phyloP scores from a whole-genome alignment of 1,140 invertebrate species.

The Drosophila tani region DNA sequence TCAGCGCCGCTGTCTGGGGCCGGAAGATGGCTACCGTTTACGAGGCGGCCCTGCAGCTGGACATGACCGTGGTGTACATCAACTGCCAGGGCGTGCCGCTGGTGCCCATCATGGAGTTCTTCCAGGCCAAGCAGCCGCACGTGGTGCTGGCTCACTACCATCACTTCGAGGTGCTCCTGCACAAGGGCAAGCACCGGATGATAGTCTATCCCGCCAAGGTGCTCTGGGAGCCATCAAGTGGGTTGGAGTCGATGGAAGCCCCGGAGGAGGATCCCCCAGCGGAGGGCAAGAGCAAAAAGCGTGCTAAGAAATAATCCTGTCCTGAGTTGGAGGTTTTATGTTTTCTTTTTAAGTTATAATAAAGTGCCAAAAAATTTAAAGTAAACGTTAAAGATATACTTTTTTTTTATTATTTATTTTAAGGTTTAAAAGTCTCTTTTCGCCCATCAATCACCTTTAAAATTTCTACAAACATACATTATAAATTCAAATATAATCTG shows the following conservation, averaged over 20 bases:
- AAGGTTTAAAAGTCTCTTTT: background rate
- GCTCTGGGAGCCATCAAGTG: conserved; percentile 3
- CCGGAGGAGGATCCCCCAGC: background rate
- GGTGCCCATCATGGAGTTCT: conserved; percentile 16
- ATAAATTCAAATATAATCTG: conserved; percentile 8
- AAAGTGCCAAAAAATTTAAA: no score
- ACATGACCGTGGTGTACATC: conserved; percentile 33
- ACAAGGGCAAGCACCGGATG: background rate
- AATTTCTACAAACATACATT: background rate
- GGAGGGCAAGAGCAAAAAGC: conserved; percentile 1
- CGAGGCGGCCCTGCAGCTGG: conserved; percentile 46
- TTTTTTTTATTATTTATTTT: background rate
- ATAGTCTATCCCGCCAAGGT: conserved; percentile 54
- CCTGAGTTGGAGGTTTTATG: background rate
- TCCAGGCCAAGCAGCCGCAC: conserved; percentile 9
- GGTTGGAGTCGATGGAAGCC: no score
- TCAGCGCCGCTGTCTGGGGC: conserved; percentile 52
- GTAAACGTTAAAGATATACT: background rate
- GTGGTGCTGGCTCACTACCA: conserved; percentile 29
- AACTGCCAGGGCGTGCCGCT: conserved; percentile 41
- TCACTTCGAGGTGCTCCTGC: conserved; percentile 47
- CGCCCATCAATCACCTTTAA: background rate
- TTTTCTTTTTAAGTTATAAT: no score
- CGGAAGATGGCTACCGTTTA: conserved; percentile 52
- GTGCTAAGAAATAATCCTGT: background rate